Percentiles rank a stretch among this genome's conserved stretches.
Evolutionary conservation across 2,113 vertebrate species (phyloP).

Genomic region (Forbesichthys agassizii): DNA sequence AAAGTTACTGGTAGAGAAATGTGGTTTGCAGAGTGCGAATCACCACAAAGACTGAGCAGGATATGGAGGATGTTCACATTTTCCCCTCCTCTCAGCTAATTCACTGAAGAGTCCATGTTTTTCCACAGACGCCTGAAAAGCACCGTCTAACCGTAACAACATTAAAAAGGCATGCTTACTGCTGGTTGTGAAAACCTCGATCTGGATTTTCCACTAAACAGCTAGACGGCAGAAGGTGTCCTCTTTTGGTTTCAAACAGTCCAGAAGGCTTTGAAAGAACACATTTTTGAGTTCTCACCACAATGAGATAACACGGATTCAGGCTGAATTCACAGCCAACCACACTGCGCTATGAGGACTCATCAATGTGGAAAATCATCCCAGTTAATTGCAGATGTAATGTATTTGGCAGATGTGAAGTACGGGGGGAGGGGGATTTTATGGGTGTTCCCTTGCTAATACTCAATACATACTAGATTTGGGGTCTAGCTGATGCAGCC

Average conservation of each 20-base stretch:
- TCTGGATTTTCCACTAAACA: slow-evolving; percentile 70
- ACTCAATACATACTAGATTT: slow-evolving; percentile 49
- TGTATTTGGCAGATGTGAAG: slow-evolving; percentile 33
- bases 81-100: slow-evolving; percentile 63
- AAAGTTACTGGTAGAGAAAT: slow-evolving; percentile 60
- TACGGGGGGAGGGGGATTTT: slow-evolving; percentile 30
- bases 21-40: slow-evolving; percentile 43
- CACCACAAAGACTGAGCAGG: slow-evolving; percentile 25
- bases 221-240: slow-evolving; percentile 42
- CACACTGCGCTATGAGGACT: neutral
- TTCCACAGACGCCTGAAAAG: slow-evolving; percentile 58
- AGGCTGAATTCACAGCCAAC: neutral
- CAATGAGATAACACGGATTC: slow-evolving; percentile 14
- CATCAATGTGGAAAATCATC: neutral
- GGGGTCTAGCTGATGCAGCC: slow-evolving; percentile 52
- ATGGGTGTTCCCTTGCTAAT: slow-evolving; percentile 67
- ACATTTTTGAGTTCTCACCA: slow-evolving; percentile 15
- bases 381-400: slow-evolving; percentile 15
- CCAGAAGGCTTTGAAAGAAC: slow-evolving; percentile 51
- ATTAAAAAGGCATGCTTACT: slow-evolving; percentile 38
- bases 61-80: slow-evolving; percentile 43
- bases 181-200: slow-evolving; percentile 40
- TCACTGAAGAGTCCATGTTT: slow-evolving; percentile 62
- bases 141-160: slow-evolving; percentile 47
- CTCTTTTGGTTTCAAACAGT: slow-evolving; percentile 50